Conservation (phyloP, 2,888 invertebrate species). For the Lydus trimaculatus region DNA sequence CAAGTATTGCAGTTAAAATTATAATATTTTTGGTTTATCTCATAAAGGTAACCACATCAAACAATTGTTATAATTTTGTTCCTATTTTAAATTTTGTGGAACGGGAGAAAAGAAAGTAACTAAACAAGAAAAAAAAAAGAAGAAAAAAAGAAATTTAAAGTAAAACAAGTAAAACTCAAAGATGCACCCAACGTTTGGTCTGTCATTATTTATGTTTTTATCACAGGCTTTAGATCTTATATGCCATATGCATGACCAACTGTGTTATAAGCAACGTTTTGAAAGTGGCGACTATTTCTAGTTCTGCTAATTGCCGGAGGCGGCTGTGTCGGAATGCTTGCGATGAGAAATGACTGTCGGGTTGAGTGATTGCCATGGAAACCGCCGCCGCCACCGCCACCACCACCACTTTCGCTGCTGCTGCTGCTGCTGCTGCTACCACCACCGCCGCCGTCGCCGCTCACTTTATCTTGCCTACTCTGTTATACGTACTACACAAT, state of each 20-base stretch:
- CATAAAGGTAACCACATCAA: not conserved
- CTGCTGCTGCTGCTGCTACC: constrained; percentile 41
- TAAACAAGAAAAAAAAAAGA: too few relatives aligned
- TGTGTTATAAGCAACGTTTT: constrained; percentile 37
- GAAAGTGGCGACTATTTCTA: constrained; percentile 56
- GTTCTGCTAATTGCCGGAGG: constrained; percentile 61
- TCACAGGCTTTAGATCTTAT: constrained; percentile 22
- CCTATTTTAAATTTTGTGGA: not conserved
- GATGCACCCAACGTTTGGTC: not conserved
- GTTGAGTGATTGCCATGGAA: constrained; percentile 59
- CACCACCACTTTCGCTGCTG: not conserved
- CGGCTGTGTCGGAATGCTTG: constrained; percentile 56
- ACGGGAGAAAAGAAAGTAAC: not conserved
- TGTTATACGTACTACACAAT: constrained; percentile 32
- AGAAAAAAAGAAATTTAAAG: not conserved
- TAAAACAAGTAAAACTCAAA: too few relatives aligned
- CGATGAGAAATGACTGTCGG: constrained; percentile 59
- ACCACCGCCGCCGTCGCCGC: constrained; percentile 46
- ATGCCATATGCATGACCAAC: constrained; percentile 35
- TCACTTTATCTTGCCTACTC: constrained; percentile 43
- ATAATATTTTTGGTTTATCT: not conserved
- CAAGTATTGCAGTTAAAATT: not conserved
- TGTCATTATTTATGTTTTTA: constrained; percentile 23
- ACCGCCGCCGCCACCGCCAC: constrained; percentile 47
- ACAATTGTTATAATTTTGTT: not conserved